These are phyloP conservation scores for Oriolus oriolus DNA, from an alignment of 2,113 vertebrate genomes.

Conservation along the genomic window DNA sequence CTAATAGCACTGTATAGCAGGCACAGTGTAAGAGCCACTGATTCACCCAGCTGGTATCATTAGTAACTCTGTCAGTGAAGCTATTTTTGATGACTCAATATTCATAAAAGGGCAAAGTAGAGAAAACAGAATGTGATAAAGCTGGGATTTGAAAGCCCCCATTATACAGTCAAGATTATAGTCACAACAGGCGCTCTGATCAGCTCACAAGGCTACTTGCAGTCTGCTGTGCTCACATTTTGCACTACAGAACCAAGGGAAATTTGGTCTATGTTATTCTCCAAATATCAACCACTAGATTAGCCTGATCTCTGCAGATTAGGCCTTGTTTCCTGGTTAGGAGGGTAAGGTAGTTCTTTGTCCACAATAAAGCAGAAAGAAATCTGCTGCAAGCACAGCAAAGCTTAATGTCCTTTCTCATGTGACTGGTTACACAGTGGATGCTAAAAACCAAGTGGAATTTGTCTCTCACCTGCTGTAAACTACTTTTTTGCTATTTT, in stretches of 20 bases:
- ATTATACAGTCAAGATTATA: constrained; percentile 39
- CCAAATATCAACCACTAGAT: background rate
- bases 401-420: background rate
- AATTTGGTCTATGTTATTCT: background rate
- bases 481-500: background rate
- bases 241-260: background rate
- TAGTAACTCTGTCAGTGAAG: constrained; percentile 47
- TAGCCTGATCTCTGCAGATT: constrained; percentile 47
- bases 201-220: background rate
- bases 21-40: constrained; percentile 35
- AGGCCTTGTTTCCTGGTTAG: constrained; percentile 16
- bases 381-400: background rate
- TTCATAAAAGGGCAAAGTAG: constrained; percentile 60
- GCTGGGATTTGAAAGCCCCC: constrained; percentile 55
- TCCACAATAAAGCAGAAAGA: background rate
- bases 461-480: background rate
- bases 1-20: background rate
- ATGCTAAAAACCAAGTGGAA: background rate
- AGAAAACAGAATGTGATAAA: constrained; percentile 64
- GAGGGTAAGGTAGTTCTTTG: background rate
- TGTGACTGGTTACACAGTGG: background rate
- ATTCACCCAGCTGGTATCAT: constrained; percentile 54
- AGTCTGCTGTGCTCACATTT: background rate
- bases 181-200: constrained; percentile 47
- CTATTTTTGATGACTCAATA: constrained; percentile 66